Evolutionary conservation across 2,888 invertebrate genomes (phyloP), one percentile per base, ranked within the genome.

Genomic region (Gortyna flavago): DNA sequence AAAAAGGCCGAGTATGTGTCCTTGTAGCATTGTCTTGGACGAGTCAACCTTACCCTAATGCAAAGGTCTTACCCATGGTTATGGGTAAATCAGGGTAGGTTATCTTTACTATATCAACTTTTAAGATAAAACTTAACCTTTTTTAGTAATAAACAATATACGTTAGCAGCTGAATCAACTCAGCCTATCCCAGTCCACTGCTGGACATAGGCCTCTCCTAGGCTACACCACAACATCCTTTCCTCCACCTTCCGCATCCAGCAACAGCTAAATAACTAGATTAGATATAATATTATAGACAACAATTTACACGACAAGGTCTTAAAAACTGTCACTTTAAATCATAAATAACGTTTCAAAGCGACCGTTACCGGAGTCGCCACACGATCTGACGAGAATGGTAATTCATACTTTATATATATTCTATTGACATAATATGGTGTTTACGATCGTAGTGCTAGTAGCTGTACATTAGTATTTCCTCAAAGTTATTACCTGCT

Each of bases 401-500:
- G 21, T 68, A 68, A 51, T 72, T 72, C 21, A 72, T 51, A 68
- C 38, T 48, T n/a, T n/a, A n/a, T n/a, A n/a, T n/a, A 51, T 44
- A 51, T 11, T 54, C 54, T 54, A 68, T 9, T 67, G 21, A 21
- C 48, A 44, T 35, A 21, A 66, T n/a, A 67, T 3, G 5, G 5
- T n/a, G n/a, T 44, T 64, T 25, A 64, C 25, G 32, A 64, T 13
- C 35, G 9, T 61, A 61, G 13, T 66, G n/a, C 44, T 66, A n/a
- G 32, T 44, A 5, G 29, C 54, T 54, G 9, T 38, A 69, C n/a
- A n/a, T n/a, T n/a, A n/a, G 4, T 70, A 70, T 41, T 70, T 59
- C 41, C 41, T 41, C 9, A 61, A 41, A 29, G 61, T 41, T 61
- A 32, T 41, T 25, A 32, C 29, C 32, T 25, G 18, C n/a, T n/a